Base-by-base conservation (phyloP, 2,797 vertebrate species). In the Leptoclinus maculatus region DNA sequence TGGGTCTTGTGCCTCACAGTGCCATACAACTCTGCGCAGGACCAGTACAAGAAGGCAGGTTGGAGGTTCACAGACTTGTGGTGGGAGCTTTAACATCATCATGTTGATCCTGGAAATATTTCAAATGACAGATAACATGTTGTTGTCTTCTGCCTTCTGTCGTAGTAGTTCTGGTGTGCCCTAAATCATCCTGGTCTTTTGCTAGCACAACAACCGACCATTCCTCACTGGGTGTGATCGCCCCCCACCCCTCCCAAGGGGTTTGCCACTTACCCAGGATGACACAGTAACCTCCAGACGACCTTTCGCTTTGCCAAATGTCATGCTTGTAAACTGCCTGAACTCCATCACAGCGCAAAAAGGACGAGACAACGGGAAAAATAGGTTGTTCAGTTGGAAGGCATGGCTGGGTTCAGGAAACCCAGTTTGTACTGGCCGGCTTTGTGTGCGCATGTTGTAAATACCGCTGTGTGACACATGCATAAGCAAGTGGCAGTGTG, bases 231-330 rank as follows among this genome's bases (percentile, higher is more conserved):
- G 85, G 84, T 79, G 68, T 71, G 66, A 69, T 82, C 14, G 34
- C 68, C 74, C 87, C 87, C 84, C 83, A 53, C 86, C 78, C 66
- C 85, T 87, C 90, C 83, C 74, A 81, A 70, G 74, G 76, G 86
- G 87, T 93, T 87, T 77, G 70, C 83, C 85, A 90, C 85, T 81
- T 92, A 89, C 85, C 84, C 87, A 59, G 85, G 86, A 80, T 92
- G 92, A 90, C 94, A 93, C 87, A 92, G 91, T 95, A 93, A 95
- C 93, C 94, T 90, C 83, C 79, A 87, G 76, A 86, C 83, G 92
- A 95, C 94, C 94, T 93, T 93, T 89, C 67, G 60, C 71, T 83
- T 93, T 89, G 86, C 90, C 88, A 86, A 93, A 90, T 87, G 87
- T 89, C 91, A 87, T 88, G 82, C 81, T 72, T 93, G 89, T 94